Conservation (phyloP, 2,113 vertebrate species). For the Seriola rivoliana region DNA sequence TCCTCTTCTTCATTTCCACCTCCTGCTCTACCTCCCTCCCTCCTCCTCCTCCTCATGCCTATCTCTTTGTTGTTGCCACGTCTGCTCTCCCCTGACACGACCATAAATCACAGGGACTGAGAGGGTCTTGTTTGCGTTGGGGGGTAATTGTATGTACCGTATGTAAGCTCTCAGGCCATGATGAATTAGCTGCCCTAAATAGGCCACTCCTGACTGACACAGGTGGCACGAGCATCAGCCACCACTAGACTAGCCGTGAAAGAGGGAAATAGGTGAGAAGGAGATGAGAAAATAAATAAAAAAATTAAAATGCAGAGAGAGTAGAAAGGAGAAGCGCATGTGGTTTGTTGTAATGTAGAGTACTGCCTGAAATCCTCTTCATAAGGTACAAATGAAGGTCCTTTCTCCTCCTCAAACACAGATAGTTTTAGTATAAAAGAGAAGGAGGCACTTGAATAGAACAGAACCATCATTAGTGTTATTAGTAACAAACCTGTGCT, state of each 20-base stretch:
- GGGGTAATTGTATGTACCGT: conserved; percentile 80
- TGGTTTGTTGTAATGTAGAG: not conserved
- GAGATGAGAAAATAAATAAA: conserved; percentile 11
- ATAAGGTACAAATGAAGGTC: not conserved
- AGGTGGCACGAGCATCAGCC: conserved; percentile 69
- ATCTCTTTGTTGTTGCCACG: conserved; percentile 47
- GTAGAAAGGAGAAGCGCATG: not conserved
- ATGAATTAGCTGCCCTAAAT: conserved; percentile 85
- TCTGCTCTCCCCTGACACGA: conserved; percentile 67
- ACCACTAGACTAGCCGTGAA: conserved; percentile 33
- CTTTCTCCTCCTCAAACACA: not conserved
- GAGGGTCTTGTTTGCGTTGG: conserved; percentile 80
- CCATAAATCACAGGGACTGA: conserved; percentile 81
- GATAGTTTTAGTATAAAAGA: not conserved
- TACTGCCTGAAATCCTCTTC: not conserved
- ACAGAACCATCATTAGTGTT: not conserved
- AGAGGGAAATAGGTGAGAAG: conserved; percentile 46
- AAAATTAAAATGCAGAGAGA: conserved; percentile 17
- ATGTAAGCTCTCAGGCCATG: conserved; percentile 81
- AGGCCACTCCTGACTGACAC: conserved; percentile 82
- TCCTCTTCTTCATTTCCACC: conserved; percentile 37
- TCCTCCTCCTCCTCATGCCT: conserved; percentile 17
- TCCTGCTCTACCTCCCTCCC: not conserved
- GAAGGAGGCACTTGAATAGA: not conserved
- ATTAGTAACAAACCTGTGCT: not conserved